Conservation (phyloP, 2,113 vertebrate genomes). For the Charina bottae region DNA sequence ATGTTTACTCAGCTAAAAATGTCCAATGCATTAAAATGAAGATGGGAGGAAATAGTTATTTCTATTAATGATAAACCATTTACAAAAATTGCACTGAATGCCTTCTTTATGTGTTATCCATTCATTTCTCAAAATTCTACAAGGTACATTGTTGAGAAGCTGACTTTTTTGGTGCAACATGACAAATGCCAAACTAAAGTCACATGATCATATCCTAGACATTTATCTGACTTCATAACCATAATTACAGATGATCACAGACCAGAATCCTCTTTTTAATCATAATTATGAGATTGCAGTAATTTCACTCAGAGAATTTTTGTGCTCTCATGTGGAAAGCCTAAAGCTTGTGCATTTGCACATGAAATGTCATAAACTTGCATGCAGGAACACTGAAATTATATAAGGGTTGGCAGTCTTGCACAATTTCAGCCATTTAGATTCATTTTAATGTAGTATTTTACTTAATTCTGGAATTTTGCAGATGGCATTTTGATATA, state of each 20-base stretch:
- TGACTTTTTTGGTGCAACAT: neutral
- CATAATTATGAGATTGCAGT: no score
- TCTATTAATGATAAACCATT: slow-evolving; percentile 15
- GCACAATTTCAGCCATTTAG: no score
- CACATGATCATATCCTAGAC: neutral
- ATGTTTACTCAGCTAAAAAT: slow-evolving; percentile 14
- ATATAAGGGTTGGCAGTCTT: no score
- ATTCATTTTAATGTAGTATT: no score
- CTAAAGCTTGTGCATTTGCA: no score
- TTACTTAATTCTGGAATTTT: no score
- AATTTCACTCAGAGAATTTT: no score
- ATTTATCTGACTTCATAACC: neutral
- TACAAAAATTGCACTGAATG: neutral
- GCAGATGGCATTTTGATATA: no score
- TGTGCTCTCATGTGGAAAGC: no score
- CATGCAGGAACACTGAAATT: no score
- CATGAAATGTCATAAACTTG: no score
- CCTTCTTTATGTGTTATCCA: neutral
- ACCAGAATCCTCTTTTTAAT: neutral
- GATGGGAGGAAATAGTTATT: slow-evolving; percentile 12
- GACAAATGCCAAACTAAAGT: neutral
- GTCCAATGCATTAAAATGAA: slow-evolving; percentile 17
- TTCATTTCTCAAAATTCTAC: neutral
- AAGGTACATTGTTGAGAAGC: neutral
- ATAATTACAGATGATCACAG: neutral